These are phyloP conservation scores for Rapana venosa DNA, from an alignment of 2,888 invertebrate genomes.

Conservation along the genomic window DNA sequence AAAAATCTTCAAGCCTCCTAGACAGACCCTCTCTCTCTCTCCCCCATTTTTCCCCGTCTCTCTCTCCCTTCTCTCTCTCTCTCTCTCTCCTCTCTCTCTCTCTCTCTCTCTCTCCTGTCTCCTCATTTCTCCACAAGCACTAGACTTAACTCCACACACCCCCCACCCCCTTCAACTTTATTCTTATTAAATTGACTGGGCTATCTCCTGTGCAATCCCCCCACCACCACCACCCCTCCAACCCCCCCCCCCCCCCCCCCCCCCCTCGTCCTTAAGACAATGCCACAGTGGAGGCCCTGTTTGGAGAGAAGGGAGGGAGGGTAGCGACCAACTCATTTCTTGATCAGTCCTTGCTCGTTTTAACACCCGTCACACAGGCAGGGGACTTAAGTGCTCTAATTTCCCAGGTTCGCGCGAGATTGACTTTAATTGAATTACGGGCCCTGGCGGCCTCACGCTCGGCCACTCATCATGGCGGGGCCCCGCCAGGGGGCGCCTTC, in stretches of 20 bases:
- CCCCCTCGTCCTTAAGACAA: constrained; percentile 34
- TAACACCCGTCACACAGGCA: constrained; percentile 38
- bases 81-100: no score
- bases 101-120: background rate
- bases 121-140: background rate
- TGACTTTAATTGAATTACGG: constrained; percentile 48
- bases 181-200: constrained; percentile 45
- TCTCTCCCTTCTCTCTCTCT: no score
- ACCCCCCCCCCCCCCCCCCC: background rate
- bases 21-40: background rate
- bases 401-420: constrained; percentile 46
- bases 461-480: constrained; percentile 33
- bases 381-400: constrained; percentile 44
- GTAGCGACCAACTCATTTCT: background rate
- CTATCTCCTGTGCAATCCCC: constrained; percentile 11
- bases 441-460: constrained; percentile 34
- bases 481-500: constrained; percentile 30
- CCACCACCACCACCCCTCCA: constrained; percentile 7
- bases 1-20: background rate
- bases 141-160: background rate
- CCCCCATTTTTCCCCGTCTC: background rate
- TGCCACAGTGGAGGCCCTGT: background rate
- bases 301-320: background rate
- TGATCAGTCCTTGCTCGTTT: constrained; percentile 41
- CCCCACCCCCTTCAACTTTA: constrained; percentile 7